These are phyloP conservation scores for Parus major DNA, from an alignment of 2,113 vertebrate species.

Conservation along the genomic window DNA sequence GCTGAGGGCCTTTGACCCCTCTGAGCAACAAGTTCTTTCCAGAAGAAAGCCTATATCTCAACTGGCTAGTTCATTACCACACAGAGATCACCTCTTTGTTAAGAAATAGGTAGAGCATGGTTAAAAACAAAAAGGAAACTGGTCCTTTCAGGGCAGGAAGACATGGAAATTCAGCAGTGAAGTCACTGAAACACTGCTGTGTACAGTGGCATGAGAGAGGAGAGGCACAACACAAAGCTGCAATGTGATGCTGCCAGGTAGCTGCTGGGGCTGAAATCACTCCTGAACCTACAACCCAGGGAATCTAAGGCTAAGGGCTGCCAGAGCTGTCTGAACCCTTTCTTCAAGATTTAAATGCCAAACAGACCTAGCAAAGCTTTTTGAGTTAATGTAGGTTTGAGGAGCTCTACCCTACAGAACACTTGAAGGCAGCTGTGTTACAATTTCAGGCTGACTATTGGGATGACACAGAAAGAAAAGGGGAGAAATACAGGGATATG, in stretches of 20 bases:
- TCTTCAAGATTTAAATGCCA: neutral
- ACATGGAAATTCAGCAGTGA: neutral
- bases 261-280: neutral
- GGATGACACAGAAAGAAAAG: neutral
- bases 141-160: neutral
- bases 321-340: neutral
- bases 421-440: neutral
- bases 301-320: neutral
- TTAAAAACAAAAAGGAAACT: neutral
- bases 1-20: constrained; percentile 5
- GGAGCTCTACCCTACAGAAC: neutral
- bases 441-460: neutral
- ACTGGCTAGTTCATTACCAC: neutral
- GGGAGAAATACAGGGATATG: neutral
- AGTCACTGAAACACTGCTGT: neutral
- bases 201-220: neutral
- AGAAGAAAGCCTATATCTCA: neutral
- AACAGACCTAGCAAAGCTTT: neutral
- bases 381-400: neutral
- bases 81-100: neutral
- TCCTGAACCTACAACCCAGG: neutral
- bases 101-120: neutral
- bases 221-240: neutral
- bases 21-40: neutral
- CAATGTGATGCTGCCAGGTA: neutral